Conservation (phyloP, 2,888 invertebrate genomes). For the Callyntrura sp. region DNA sequence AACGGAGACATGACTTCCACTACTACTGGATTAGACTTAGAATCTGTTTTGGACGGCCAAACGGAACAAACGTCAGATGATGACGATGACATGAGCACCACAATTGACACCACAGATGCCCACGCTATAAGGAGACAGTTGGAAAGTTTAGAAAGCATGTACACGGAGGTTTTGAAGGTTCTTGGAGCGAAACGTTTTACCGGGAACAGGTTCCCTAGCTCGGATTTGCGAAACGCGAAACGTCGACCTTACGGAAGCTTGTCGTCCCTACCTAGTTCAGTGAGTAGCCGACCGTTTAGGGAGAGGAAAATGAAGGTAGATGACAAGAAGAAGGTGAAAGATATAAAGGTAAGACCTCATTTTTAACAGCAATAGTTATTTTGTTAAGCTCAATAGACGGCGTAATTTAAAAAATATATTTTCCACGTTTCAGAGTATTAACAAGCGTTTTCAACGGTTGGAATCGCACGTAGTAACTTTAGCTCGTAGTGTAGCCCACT, state of each 20-base stretch:
- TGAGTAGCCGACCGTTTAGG: constrained; percentile 91
- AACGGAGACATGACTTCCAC: constrained; percentile 92
- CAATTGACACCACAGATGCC: constrained; percentile 88
- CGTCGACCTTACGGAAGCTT: constrained; percentile 91
- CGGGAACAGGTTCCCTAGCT: constrained; percentile 86
- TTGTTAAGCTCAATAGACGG: background rate
- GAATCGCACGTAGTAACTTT: too few relatives aligned
- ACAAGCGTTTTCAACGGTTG: too few relatives aligned
- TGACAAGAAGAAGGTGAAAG: constrained; percentile 91
- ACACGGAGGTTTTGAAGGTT: constrained; percentile 90
- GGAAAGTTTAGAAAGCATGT: constrained; percentile 94
- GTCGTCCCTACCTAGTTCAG: constrained; percentile 93
- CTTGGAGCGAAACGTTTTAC: constrained; percentile 88
- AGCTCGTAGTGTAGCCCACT: too few relatives aligned
- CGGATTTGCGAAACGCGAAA: constrained; percentile 87
- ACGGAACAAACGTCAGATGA: constrained; percentile 87
- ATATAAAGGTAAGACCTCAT: constrained; percentile 88
- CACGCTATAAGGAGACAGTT: constrained; percentile 92
- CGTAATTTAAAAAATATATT: too few relatives aligned
- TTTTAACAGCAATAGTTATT: too few relatives aligned
- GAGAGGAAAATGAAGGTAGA: constrained; percentile 90
- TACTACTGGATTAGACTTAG: constrained; percentile 91
- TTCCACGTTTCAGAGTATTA: too few relatives aligned
- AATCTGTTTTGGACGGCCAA: constrained; percentile 91
- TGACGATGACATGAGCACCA: constrained; percentile 91